Conservation (phyloP, 2,797 vertebrate genomes). For the Gallinago solitaria region DNA sequence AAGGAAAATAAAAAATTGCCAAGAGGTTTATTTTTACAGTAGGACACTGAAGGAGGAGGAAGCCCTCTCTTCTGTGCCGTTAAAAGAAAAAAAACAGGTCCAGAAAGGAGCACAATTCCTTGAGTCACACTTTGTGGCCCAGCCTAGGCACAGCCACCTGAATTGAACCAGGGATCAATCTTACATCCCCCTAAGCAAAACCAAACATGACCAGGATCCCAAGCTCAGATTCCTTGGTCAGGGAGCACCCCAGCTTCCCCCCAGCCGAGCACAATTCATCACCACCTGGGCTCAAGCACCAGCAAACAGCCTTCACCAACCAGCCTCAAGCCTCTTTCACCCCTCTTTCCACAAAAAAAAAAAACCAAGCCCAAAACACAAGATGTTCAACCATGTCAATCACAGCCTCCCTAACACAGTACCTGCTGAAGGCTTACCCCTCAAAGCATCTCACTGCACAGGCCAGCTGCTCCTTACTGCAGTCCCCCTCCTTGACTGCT, state of each 20-base stretch:
- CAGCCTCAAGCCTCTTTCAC: neutral
- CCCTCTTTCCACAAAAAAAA: neutral
- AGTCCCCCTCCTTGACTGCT: accelerated
- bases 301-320: neutral
- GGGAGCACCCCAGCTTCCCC: neutral
- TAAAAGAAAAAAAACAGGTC: neutral
- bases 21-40: neutral
- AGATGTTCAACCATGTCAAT: accelerated
- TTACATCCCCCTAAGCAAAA: neutral
- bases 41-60: neutral
- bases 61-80: neutral
- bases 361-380: neutral
- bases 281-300: neutral
- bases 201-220: neutral
- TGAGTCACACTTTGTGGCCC: neutral
- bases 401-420: neutral
- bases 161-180: neutral
- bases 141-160: neutral
- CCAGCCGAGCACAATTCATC: neutral
- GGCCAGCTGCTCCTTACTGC: neutral
- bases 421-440: neutral
- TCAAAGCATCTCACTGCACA: neutral
- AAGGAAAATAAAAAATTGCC: neutral
- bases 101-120: neutral
- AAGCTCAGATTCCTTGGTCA: neutral